Evolutionary conservation across 2,888 invertebrate genomes (phyloP), one percentile per base, ranked within the genome.

Genomic region (Allophyes oxyacanthae): DNA sequence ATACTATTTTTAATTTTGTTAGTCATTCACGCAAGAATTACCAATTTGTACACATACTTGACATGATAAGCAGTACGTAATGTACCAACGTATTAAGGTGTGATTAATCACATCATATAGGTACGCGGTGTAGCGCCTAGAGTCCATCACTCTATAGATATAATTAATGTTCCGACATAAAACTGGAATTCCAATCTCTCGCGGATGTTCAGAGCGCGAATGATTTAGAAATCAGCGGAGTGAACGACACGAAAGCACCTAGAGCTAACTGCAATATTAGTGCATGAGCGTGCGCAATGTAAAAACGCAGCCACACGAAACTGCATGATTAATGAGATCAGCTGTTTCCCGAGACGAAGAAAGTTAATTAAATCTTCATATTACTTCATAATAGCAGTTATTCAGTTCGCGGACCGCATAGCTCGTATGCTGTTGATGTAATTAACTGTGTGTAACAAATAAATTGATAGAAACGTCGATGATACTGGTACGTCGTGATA

Each of bases 181-280:
- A 87, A 86, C 78, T 81, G 77, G 81, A 84, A 87, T 89, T 87
- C 79, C 82, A 83, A 86, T 88, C 81, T 86, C 84, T 88, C 88
- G 78, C 89, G 89, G 86, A 87, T 88, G 82, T 81, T 83, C 72
- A 74, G 66, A 75, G 68, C 78, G 76, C 80, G 77, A 77, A 78
- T 78, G 79, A 73, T 82, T 86, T 87, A 89, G 89, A 90, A 90
- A 90, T 84, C 88, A 82, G 83, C 65, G 70, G 75, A 84, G 78
- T 81, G 82, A 85, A 82, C 85, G 82, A 82, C 85, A 83, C 82
- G 85, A 85, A 82, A 82, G 83, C 86, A 78, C 79, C 77, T 78
- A 82, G 72, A 78, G 72, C 72, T 69, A 62, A 74, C 78, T 78
- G 75, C 75, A 78, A 77, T 79, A 78, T 80, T 76, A 78, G 72